A percentile compares a stretch with the other conserved stretches of the same genome.
Conservation (phyloP, 2,888 invertebrate genomes). For the Harpalus rubripes region DNA sequence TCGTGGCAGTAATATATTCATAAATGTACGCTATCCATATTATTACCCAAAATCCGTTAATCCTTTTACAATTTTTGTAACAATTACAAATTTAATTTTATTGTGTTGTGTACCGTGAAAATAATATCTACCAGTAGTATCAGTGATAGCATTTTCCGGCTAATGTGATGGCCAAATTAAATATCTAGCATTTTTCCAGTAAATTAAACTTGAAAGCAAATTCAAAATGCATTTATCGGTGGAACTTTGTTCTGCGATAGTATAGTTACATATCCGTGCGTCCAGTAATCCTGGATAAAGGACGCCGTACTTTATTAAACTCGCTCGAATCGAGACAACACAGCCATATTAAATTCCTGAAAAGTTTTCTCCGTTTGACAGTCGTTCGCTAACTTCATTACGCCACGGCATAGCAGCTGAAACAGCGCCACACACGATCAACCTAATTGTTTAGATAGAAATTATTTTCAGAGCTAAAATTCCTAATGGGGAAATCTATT, state of each 20-base stretch:
- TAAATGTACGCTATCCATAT: neutral
- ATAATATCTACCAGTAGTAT: neutral
- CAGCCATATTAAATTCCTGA: conserved; percentile 49
- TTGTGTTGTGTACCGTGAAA: neutral
- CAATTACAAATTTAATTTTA: neutral
- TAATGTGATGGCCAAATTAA: conserved; percentile 25
- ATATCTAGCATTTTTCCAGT: conserved; percentile 27
- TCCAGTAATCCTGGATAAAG: conserved; percentile 55
- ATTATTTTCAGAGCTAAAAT: neutral
- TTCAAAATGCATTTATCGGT: conserved; percentile 42
- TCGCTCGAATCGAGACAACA: conserved; percentile 38
- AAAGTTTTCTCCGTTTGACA: conserved; percentile 47
- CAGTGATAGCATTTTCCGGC: conserved; percentile 22
- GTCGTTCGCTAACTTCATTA: conserved; percentile 38
- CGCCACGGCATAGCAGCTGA: neutral
- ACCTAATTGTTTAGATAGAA: neutral
- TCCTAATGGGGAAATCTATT: neutral
- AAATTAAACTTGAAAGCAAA: conserved; percentile 29
- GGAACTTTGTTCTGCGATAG: too few relatives aligned
- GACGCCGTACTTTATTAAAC: conserved; percentile 55
- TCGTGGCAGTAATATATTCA: too few relatives aligned
- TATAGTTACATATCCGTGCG: conserved; percentile 14
- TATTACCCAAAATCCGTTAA: neutral
- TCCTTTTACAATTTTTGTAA: neutral
- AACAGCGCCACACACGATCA: neutral